A percentile compares a stretch with the other conserved stretches of the same genome.
These are phyloP conservation scores for Leucoraja erinaceus DNA, from an alignment of 2,113 vertebrate species.

Conservation along the genomic window DNA sequence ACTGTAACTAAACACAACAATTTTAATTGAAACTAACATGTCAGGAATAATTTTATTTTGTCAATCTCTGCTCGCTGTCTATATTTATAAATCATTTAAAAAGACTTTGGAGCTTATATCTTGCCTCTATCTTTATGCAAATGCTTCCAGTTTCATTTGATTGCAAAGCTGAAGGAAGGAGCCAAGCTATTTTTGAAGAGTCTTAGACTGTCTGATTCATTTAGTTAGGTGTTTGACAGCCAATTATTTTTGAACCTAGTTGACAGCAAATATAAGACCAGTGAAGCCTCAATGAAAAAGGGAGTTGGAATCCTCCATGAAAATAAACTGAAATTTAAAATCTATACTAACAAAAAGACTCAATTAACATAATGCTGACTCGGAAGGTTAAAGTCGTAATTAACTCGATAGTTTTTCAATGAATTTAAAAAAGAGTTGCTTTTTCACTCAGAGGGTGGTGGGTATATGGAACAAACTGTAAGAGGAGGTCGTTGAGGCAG, in stretches of 20 bases:
- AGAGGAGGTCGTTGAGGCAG: no score
- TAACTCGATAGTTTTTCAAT: background rate
- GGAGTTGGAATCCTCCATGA: background rate
- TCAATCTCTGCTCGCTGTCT: background rate
- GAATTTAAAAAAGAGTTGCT: background rate
- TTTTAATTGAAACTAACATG: background rate
- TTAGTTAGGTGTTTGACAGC: background rate
- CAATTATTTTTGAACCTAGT: conserved; percentile 4
- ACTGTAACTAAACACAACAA: background rate
- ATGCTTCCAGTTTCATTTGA: conserved; percentile 15
- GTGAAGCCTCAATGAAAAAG: background rate
- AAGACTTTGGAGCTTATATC: background rate
- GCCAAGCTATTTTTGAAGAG: background rate
- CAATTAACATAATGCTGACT: background rate
- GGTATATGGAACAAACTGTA: no score
- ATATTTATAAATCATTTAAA: background rate
- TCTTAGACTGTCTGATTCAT: background rate
- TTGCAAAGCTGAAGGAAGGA: background rate
- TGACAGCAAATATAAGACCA: background rate
- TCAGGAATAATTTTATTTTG: background rate
- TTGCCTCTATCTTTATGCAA: background rate
- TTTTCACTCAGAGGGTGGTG: no score
- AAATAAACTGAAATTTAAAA: background rate
- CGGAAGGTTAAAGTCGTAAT: background rate
- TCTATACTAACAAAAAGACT: background rate